Evolutionary conservation across 2,113 vertebrate genomes (phyloP).

Genomic region (Ptyas mucosa): DNA sequence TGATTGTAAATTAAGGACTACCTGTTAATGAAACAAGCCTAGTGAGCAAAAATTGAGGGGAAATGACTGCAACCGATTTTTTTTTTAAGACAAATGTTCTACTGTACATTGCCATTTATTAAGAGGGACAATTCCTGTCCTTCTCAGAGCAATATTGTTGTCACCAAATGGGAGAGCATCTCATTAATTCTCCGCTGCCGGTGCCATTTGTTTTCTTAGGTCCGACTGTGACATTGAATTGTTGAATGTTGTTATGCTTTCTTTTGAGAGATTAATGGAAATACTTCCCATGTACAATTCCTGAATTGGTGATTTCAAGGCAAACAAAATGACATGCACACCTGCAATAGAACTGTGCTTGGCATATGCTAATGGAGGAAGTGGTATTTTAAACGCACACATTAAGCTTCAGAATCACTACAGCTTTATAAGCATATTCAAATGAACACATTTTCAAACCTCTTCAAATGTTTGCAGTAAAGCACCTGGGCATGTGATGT

Average conservation of each 20-base stretch:
- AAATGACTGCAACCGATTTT: not conserved
- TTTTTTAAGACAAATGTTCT: not conserved
- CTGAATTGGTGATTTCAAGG: not conserved
- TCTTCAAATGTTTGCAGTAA: not conserved
- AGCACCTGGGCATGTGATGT: not conserved
- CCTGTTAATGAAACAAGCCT: not conserved
- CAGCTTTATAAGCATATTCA: not conserved
- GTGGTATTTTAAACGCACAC: not conserved
- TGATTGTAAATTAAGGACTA: not conserved
- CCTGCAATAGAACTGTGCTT: not conserved
- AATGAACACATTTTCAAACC: not conserved
- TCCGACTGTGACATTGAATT: not conserved
- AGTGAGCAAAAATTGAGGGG: not conserved
- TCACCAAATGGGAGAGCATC: not conserved
- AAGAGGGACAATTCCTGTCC: not conserved
- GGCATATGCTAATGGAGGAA: not conserved
- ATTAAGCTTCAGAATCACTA: not conserved
- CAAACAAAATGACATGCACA: not conserved
- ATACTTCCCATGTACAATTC: not conserved
- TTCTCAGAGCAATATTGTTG: not conserved
- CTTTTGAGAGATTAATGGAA: not conserved
- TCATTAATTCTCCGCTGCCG: not conserved
- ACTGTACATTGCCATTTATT: not conserved
- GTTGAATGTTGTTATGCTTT: not conserved
- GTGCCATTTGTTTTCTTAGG: not conserved